Evolutionary conservation across 2,888 invertebrate genomes (phyloP).

Genomic region (Pristionchus mayeri): DNA sequence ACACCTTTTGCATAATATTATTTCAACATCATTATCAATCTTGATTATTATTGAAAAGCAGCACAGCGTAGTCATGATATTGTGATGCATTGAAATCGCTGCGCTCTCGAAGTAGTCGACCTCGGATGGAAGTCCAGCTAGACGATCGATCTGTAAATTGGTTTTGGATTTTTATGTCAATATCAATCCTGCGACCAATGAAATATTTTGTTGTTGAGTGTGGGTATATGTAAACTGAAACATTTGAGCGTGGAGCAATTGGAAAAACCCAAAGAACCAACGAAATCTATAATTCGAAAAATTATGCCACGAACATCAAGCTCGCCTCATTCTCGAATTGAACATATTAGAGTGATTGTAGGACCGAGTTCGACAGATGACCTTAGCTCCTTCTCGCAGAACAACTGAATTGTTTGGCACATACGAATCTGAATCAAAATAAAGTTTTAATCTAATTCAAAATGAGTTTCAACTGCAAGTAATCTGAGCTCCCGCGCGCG

Average conservation of each 20-base stretch:
- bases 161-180: too few species aligned
- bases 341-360: conserved; percentile 46
- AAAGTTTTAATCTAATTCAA: too few species aligned
- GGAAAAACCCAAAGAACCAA: background rate
- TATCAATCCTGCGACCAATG: too few species aligned
- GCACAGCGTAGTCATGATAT: conserved; percentile 50
- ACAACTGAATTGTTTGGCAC: background rate
- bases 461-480: too few species aligned
- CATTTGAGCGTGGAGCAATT: too few species aligned
- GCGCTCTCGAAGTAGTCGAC: conserved; percentile 43
- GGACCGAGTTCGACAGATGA: conserved; percentile 55
- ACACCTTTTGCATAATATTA: too few species aligned
- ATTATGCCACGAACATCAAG: background rate
- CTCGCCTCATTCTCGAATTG: conserved; percentile 9
- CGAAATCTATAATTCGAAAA: background rate
- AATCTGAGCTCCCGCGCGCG: too few species aligned
- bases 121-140: conserved; percentile 10
- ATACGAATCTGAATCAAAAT: too few species aligned
- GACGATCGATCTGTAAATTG: conserved; percentile 54
- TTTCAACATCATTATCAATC: background rate
- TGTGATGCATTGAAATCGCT: conserved; percentile 64
- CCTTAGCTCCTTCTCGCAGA: conserved; percentile 53
- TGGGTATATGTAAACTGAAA: too few species aligned
- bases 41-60: conserved; percentile 53
- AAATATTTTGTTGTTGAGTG: too few species aligned